Evolutionary conservation across 2,113 vertebrate genomes (phyloP).

Genomic region (Nannobrachium achirus): DNA sequence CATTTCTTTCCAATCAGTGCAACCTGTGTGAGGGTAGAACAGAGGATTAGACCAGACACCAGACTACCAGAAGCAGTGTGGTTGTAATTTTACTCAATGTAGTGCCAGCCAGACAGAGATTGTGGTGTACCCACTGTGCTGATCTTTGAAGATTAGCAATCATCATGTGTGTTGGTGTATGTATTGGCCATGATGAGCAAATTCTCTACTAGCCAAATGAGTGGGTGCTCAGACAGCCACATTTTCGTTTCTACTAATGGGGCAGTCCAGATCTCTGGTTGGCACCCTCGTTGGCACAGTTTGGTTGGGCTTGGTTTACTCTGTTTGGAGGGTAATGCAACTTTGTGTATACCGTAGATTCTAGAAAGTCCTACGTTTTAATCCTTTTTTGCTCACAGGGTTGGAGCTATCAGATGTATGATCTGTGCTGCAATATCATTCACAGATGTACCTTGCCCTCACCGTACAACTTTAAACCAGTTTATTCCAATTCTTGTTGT

Average conservation of each 20-base stretch:
- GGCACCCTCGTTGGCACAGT: neutral
- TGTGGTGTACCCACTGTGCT: constrained; percentile 49
- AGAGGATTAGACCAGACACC: constrained; percentile 33
- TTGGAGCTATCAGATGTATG: too few relatives aligned
- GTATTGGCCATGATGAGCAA: constrained; percentile 39
- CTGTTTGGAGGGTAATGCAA: neutral
- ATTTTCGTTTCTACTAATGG: constrained; percentile 59
- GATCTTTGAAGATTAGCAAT: constrained; percentile 54
- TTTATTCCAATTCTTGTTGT: too few relatives aligned
- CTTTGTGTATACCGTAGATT: too few relatives aligned
- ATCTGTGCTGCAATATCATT: too few relatives aligned
- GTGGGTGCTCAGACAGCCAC: constrained; percentile 64
- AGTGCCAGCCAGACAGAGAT: constrained; percentile 48
- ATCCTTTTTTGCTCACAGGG: too few relatives aligned
- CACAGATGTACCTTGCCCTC: too few relatives aligned
- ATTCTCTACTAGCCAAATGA: constrained; percentile 55
- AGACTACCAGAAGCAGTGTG: constrained; percentile 41
- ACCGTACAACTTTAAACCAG: too few relatives aligned
- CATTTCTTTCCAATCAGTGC: neutral
- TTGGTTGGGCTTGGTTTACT: neutral
- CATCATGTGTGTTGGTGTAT: neutral
- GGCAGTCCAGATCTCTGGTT: constrained; percentile 17
- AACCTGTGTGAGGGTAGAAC: constrained; percentile 16
- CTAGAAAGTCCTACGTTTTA: too few relatives aligned
- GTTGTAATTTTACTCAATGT: constrained; percentile 47